phyloP scores from a whole-genome alignment of 2,797 vertebrate species.

The Fundulus diaphanus region DNA sequence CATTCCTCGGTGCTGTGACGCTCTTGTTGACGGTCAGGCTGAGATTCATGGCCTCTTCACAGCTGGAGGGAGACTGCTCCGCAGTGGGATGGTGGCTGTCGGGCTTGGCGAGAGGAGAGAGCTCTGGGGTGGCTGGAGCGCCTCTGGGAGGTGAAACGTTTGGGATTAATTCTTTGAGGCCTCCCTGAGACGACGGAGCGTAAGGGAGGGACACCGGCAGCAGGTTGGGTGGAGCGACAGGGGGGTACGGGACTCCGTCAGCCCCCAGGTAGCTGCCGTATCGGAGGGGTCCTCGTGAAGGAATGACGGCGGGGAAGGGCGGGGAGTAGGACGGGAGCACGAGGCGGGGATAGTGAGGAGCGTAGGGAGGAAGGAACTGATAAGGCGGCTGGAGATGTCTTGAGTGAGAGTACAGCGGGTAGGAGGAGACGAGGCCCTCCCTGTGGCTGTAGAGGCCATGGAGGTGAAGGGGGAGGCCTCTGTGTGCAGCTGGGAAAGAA shows the following conservation, averaged over 20 bases:
- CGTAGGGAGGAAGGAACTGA: conserved; percentile 71
- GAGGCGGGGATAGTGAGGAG: conserved; percentile 66
- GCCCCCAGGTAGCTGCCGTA: conserved; percentile 62
- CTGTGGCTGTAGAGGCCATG: conserved; percentile 73
- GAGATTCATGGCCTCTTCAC: conserved; percentile 80
- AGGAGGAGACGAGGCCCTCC: conserved; percentile 73
- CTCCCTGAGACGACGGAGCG: conserved; percentile 50
- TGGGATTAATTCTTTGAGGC: conserved; percentile 74
- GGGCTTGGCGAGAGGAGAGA: conserved; percentile 73
- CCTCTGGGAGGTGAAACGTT: conserved; percentile 73
- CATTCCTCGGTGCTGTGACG: conserved; percentile 33
- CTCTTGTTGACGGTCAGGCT: conserved; percentile 66
- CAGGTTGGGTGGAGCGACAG: conserved; percentile 45
- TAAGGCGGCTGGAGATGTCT: conserved; percentile 72
- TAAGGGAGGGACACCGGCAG: conserved; percentile 63
- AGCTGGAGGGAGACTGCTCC: conserved; percentile 52
- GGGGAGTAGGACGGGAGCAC: conserved; percentile 74
- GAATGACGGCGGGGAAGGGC: conserved; percentile 60
- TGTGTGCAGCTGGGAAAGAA: conserved; percentile 28
- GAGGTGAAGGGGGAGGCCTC: conserved; percentile 70
- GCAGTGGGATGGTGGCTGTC: conserved; percentile 33
- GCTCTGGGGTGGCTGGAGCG: conserved; percentile 74
- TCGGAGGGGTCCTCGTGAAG: conserved; percentile 56
- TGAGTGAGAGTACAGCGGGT: conserved; percentile 72
- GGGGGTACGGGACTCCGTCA: conserved; percentile 65